Evolutionary conservation across 1,140 invertebrate species (phyloP).

Genomic region (Potamilus streckersoni): DNA sequence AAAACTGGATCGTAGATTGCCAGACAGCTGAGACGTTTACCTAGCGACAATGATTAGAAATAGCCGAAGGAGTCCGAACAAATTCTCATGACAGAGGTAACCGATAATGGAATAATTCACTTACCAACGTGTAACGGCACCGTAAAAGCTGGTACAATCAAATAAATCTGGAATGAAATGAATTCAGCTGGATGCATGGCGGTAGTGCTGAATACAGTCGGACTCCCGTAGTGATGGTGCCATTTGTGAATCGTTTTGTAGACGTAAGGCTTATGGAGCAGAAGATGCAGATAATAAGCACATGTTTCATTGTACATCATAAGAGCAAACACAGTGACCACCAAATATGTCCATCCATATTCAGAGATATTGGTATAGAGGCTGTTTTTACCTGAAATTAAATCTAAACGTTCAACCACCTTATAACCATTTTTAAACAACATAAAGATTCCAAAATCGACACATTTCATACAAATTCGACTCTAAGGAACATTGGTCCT

Average conservation of each 20-base stretch:
- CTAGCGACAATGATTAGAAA: no score
- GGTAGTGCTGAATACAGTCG: slow-evolving; percentile 79
- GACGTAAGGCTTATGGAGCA: slow-evolving; percentile 77
- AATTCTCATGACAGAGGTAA: no score
- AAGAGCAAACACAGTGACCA: slow-evolving; percentile 34
- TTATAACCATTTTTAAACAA: no score
- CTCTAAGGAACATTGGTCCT: no score
- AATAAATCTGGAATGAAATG: slow-evolving; percentile 38
- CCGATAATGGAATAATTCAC: neutral
- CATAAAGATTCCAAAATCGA: no score
- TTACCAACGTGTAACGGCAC: slow-evolving; percentile 49
- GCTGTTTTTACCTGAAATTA: slow-evolving; percentile 68
- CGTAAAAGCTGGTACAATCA: slow-evolving; percentile 35
- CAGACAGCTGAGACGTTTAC: no score
- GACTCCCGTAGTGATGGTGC: slow-evolving; percentile 82
- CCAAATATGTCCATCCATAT: slow-evolving; percentile 74
- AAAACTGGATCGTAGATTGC: no score
- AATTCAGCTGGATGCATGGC: slow-evolving; percentile 78
- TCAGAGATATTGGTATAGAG: slow-evolving; percentile 77
- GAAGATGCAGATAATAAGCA: slow-evolving; percentile 77
- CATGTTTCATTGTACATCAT: slow-evolving; percentile 73
- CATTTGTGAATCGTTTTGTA: slow-evolving; percentile 81
- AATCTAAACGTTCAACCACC: no score
- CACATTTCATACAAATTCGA: no score
- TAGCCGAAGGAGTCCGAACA: no score